These are phyloP conservation scores for Anoplolepis gracilipes DNA, from an alignment of 1,140 invertebrate genomes.

Conservation along the genomic window DNA sequence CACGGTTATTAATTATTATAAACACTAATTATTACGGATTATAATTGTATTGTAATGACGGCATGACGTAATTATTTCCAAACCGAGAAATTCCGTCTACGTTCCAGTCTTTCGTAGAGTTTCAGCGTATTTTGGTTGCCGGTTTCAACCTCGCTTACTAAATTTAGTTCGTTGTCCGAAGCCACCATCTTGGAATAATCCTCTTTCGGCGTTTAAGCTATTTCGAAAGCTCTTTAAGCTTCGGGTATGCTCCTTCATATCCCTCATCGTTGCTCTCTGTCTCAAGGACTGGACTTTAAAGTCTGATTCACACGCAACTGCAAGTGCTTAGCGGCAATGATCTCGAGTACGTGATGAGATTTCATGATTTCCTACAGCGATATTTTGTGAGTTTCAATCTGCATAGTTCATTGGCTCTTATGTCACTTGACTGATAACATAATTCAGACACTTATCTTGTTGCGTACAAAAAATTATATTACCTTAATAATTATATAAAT, in stretches of 20 bases:
- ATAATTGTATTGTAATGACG: constrained; percentile 18
- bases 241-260: constrained; percentile 63
- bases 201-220: constrained; percentile 77
- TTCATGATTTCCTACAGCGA: neutral
- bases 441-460: neutral
- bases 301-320: constrained; percentile 17
- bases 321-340: constrained; percentile 20
- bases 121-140: constrained; percentile 73
- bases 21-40: no score
- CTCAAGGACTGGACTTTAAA: constrained; percentile 32
- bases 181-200: constrained; percentile 79
- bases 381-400: neutral
- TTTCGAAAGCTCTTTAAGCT: constrained; percentile 75
- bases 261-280: constrained; percentile 24
- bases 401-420: neutral
- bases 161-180: constrained; percentile 77
- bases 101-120: constrained; percentile 58
- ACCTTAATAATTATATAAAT: neutral
- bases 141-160: constrained; percentile 72
- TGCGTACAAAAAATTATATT: neutral
- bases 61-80: constrained; percentile 57
- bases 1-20: neutral
- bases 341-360: constrained; percentile 26
- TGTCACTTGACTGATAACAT: neutral
- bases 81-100: constrained; percentile 52